phyloP scores from a whole-genome alignment of 2,113 vertebrate species.

The Epinephelus fuscoguttatus region DNA sequence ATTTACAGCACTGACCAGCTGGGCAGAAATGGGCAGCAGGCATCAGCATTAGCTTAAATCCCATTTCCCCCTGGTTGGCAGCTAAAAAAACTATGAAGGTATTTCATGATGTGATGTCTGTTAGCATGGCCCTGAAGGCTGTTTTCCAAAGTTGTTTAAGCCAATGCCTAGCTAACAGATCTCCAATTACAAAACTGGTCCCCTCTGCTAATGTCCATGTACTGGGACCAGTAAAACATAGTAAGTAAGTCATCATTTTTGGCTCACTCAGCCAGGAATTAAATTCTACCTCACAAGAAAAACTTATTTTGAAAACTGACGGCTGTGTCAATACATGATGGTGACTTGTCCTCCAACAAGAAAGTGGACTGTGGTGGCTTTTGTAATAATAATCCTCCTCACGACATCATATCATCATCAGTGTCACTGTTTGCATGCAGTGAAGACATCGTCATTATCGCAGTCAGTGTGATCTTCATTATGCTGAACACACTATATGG shows the following conservation, averaged over 20 bases:
- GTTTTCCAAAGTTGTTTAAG: background rate
- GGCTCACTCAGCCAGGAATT: too few species aligned
- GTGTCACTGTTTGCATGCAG: background rate
- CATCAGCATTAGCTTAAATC: conserved; percentile 23
- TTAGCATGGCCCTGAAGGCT: background rate
- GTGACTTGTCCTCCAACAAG: background rate
- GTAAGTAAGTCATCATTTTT: background rate
- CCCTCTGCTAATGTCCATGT: background rate
- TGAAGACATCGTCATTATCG: background rate
- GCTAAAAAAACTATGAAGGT: conserved; percentile 8
- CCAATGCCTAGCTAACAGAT: background rate
- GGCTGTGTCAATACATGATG: background rate
- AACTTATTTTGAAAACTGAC: background rate
- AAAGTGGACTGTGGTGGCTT: background rate
- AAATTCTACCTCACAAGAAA: background rate
- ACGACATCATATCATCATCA: background rate
- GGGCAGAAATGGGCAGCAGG: conserved; percentile 16
- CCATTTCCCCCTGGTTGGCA: conserved; percentile 23
- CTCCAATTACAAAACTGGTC: background rate
- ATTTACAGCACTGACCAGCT: conserved; percentile 15
- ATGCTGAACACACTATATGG: background rate
- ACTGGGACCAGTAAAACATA: background rate
- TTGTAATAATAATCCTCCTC: background rate
- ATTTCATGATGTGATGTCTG: conserved; percentile 5
- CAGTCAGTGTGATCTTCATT: background rate